Percentiles rank a stretch among this genome's conserved stretches.
These are phyloP conservation scores for Cebus imitator DNA, from an alignment of 2,113 vertebrate genomes.

Conservation along the genomic window DNA sequence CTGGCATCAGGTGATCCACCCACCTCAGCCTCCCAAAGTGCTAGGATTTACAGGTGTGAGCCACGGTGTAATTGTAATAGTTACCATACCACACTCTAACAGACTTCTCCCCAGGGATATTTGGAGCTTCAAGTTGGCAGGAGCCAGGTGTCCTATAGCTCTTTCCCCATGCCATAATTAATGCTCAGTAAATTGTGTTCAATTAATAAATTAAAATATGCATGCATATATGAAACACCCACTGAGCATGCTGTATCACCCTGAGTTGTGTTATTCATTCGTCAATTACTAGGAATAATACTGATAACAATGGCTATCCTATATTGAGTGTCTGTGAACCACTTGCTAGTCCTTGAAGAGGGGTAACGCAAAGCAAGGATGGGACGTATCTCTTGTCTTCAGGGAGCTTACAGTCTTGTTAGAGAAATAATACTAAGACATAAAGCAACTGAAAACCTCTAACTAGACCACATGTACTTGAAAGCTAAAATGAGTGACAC, in stretches of 20 bases:
- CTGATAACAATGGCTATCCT: background rate
- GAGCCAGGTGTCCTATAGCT: background rate
- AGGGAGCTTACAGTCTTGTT: background rate
- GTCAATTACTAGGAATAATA: background rate
- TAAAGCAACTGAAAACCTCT: background rate
- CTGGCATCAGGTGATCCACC: too few relatives aligned
- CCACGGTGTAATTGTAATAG: background rate
- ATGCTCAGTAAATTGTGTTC: background rate
- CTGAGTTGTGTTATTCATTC: background rate
- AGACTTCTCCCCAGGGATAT: background rate
- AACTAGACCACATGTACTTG: background rate
- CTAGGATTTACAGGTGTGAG: too few relatives aligned
- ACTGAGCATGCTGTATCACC: background rate
- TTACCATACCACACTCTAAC: background rate
- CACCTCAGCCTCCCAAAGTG: too few relatives aligned
- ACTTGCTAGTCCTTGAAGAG: background rate
- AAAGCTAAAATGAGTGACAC: background rate
- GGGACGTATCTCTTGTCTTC: background rate
- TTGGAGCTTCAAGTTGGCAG: background rate
- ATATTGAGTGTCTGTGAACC: background rate
- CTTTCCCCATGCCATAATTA: background rate
- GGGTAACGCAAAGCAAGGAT: background rate
- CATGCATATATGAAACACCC: background rate
- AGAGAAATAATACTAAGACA: background rate
- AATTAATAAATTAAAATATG: slow-evolving; percentile 13